These are phyloP conservation scores for Actias luna DNA, from an alignment of 2,888 invertebrate species.

Conservation along the genomic window DNA sequence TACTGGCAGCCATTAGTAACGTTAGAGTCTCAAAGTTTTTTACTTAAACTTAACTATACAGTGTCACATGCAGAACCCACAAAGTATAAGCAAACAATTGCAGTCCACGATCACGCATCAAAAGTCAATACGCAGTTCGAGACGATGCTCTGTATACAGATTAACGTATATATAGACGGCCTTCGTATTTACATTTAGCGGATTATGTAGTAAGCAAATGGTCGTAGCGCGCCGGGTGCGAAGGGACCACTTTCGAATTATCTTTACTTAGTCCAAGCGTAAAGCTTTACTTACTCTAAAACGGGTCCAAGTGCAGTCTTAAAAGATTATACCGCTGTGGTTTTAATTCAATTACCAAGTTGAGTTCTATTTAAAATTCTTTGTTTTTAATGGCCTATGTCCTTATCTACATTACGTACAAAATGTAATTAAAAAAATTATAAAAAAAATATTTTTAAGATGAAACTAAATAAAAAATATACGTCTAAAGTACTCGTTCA, in stretches of 20 bases:
- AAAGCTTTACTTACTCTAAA: background rate
- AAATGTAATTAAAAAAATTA: no score
- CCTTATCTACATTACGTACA: background rate
- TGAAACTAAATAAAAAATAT: no score
- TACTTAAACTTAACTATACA: background rate
- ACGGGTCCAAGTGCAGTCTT: background rate
- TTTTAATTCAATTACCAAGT: background rate
- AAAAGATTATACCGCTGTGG: background rate
- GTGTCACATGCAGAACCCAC: background rate
- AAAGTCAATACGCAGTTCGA: background rate
- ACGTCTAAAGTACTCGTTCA: no score
- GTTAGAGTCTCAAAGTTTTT: background rate
- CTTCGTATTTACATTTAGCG: constrained; percentile 17
- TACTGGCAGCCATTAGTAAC: background rate
- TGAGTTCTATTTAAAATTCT: background rate
- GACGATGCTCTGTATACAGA: constrained; percentile 3
- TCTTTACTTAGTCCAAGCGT: constrained; percentile 3
- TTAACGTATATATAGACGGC: constrained; percentile 29
- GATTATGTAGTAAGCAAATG: background rate
- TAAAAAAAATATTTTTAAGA: no score
- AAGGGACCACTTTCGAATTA: constrained; percentile 4
- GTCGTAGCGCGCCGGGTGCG: background rate
- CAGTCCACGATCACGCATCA: background rate
- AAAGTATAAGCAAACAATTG: background rate
- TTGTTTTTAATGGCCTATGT: background rate